phyloP scores from a whole-genome alignment of 2,797 vertebrate species.

The Acrossocheilus fasciatus region DNA sequence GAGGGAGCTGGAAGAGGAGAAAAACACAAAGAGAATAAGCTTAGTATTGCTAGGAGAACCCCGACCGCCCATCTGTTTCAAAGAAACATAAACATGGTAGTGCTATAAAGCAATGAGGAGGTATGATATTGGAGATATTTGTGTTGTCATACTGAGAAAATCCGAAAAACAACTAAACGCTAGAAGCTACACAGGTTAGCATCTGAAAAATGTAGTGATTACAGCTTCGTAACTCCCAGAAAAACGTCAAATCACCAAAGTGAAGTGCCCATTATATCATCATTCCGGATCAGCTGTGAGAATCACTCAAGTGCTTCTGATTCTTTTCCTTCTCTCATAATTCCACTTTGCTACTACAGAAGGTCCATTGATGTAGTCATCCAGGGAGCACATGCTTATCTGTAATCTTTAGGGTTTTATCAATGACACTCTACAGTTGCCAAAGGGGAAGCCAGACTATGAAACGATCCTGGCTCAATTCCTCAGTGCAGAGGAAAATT shows the following conservation, averaged over 20 bases:
- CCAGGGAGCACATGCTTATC: slow-evolving; percentile 47
- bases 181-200: slow-evolving; percentile 25
- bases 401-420: slow-evolving; percentile 59
- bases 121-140: slow-evolving; percentile 41
- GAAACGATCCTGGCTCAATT: slow-evolving; percentile 35
- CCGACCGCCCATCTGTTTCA: slow-evolving; percentile 33
- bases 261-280: slow-evolving; percentile 21
- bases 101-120: slow-evolving; percentile 46
- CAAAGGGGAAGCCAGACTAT: slow-evolving; percentile 43
- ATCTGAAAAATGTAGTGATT: slow-evolving; percentile 42
- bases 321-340: slow-evolving; percentile 38
- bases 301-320: slow-evolving; percentile 31
- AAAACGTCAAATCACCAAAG: background rate
- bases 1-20: slow-evolving; percentile 85
- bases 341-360: slow-evolving; percentile 51
- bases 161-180: slow-evolving; percentile 17
- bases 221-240: background rate
- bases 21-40: slow-evolving; percentile 17
- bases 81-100: slow-evolving; percentile 53
- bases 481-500: slow-evolving; percentile 15
- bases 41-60: slow-evolving; percentile 32
- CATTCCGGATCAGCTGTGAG: background rate
- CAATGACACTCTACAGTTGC: slow-evolving; percentile 41
- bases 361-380: slow-evolving; percentile 40
- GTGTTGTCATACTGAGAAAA: slow-evolving; percentile 24